Percentiles rank a stretch among this genome's conserved stretches.
These are phyloP conservation scores for Pipra filicauda DNA, from an alignment of 2,113 vertebrate genomes.

Conservation along the genomic window DNA sequence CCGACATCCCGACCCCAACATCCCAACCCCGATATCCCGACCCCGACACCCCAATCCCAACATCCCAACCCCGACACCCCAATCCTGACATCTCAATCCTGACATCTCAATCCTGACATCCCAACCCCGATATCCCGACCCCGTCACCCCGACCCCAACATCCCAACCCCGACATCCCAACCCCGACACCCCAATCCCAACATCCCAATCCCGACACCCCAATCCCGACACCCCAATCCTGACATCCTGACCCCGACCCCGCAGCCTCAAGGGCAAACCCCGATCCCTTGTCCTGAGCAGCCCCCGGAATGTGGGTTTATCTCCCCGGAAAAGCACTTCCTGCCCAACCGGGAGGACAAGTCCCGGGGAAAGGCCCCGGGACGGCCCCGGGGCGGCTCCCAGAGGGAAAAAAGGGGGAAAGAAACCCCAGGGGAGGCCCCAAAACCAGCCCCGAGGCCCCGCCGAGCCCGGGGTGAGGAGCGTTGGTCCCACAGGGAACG, in stretches of 20 bases:
- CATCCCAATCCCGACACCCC: no score
- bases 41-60: no score
- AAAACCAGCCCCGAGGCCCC: not conserved
- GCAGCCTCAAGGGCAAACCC: fast-evolving
- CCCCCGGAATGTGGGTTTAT: not conserved
- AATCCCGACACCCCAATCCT: no score
- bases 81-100: no score
- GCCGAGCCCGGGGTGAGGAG: not conserved
- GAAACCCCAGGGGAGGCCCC: not conserved
- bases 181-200: no score
- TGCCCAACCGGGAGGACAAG: not conserved
- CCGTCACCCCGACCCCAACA: no score
- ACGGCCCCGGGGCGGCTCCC: not conserved
- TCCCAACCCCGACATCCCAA: no score
- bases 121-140: no score
- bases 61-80: fast-evolving
- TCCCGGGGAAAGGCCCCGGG: not conserved
- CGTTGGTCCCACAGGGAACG: no score
- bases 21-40: no score
- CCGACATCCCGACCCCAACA: no score
- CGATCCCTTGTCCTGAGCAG: fast-evolving
- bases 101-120: no score
- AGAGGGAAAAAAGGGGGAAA: not conserved
- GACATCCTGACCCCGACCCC: not conserved
- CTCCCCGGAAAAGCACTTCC: not conserved